Evolutionary conservation across 2,888 invertebrate species (phyloP), one percentile per base, ranked within the genome.

Genomic region (Silvanus unidentatus): DNA sequence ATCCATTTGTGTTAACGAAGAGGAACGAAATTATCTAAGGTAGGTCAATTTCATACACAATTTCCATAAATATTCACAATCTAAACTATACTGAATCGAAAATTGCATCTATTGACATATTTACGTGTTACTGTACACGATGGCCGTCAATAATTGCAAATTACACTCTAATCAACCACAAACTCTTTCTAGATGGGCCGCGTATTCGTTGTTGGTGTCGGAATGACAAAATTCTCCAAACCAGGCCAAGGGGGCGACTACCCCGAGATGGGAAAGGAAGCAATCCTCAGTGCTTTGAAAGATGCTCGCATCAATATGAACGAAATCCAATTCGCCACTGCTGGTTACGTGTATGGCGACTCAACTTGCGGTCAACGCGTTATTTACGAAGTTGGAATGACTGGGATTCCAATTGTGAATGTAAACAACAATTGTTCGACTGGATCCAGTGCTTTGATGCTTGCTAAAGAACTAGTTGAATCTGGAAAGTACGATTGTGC

Each of bases 381-480:
- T 0, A 71, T 98, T 5, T 98, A 98, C 70, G 88, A 91, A 68
- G 77, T 97, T 34, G 97, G 97, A 45, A 84, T 97, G 83, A 95
- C 89, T 27, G 55, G 55, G 34, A 95, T 98, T 53, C 98, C 98
- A 2, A 86, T 99, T 54, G 92, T 88, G 74, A 99, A 99, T 73
- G 97, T 98, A 10, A 98, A 99, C 74, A 99, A 99, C 69, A 97
- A 97, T 66, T 99, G 99, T 68, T 88, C 98, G 0, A 97, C 97
- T 1, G 99, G 99, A 16, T 89, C 97, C 0, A 90, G 88, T 43
- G 98, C 98, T 1, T 71, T 99, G 2, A 80, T 86, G 64, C 75
- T 99, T 63, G 94, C 86, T 0, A 94, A 94, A 67, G 94, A 97
- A 71, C 79, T 96, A 13, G 76, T 99, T n/a, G 88, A 93, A 73